phyloP scores from a whole-genome alignment of 1,140 invertebrate species.

The Lepidurus packardi region DNA sequence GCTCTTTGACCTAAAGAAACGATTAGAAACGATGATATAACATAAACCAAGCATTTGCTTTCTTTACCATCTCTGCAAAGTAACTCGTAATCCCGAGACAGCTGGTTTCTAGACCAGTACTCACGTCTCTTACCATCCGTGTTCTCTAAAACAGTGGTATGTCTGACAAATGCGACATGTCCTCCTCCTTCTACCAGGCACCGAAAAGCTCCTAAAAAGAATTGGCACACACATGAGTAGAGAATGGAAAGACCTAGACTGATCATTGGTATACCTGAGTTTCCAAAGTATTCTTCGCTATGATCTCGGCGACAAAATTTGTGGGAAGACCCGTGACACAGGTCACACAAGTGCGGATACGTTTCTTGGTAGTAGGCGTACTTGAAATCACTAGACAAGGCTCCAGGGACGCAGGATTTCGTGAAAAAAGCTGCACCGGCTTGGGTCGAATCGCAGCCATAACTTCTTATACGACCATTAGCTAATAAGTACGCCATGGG shows the following conservation, averaged over 20 bases:
- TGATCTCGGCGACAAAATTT: constrained; percentile 75
- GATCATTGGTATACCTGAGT: constrained; percentile 54
- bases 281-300: constrained; percentile 80
- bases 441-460: constrained; percentile 80
- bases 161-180: constrained; percentile 89
- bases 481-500: constrained; percentile 87
- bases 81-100: constrained; percentile 86
- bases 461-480: constrained; percentile 86
- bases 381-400: constrained; percentile 69
- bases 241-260: background rate
- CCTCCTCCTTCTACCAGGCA: constrained; percentile 92
- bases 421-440: constrained; percentile 89
- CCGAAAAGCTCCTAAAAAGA: constrained; percentile 64
- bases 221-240: background rate
- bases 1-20: constrained; percentile 46
- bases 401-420: constrained; percentile 83
- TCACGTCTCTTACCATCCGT: constrained; percentile 81
- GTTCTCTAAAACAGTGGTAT: constrained; percentile 84
- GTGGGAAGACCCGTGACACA: constrained; percentile 81
- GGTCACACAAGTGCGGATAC: constrained; percentile 72
- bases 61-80: constrained; percentile 79
- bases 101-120: constrained; percentile 87
- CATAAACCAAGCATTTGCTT: constrained; percentile 34
- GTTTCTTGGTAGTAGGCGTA: constrained; percentile 71
- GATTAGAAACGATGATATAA: background rate